These are phyloP conservation scores for Sarcophaga variegata DNA, from an alignment of 2,888 invertebrate genomes.

Conservation along the genomic window DNA sequence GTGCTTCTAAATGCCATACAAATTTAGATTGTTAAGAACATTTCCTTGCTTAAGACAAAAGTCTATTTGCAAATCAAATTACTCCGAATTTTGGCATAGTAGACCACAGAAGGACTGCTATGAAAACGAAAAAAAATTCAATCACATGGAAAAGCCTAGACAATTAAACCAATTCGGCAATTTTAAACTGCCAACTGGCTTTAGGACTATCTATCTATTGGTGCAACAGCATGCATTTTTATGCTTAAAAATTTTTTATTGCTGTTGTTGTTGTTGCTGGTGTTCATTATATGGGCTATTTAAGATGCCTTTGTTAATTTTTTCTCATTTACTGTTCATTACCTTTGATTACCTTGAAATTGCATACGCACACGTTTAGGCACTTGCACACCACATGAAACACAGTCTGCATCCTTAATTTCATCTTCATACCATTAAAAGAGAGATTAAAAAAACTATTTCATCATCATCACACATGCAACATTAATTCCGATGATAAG, in stretches of 20 bases:
- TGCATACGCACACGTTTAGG: not conserved
- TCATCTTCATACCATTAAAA: constrained; percentile 16
- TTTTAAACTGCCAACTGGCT: not conserved
- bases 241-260: not conserved
- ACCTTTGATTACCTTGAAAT: constrained; percentile 49
- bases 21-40: no score
- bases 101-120: no score
- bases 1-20: no score
- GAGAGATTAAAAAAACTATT: not conserved
- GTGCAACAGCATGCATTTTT: not conserved
- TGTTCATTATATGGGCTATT: constrained; percentile 53
- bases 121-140: not conserved
- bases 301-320: constrained; percentile 58
- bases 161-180: constrained; percentile 32
- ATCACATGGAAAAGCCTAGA: constrained; percentile 29
- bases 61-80: no score
- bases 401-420: constrained; percentile 1
- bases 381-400: not conserved
- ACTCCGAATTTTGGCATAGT: no score
- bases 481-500: not conserved
- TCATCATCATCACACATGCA: not conserved
- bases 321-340: constrained; percentile 59
- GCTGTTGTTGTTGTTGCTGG: not conserved
- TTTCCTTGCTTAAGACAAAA: no score
- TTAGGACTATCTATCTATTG: not conserved